Evolutionary conservation across 2,797 vertebrate species (phyloP), one percentile per base, ranked within the genome.

Genomic region (Pterois miles): DNA sequence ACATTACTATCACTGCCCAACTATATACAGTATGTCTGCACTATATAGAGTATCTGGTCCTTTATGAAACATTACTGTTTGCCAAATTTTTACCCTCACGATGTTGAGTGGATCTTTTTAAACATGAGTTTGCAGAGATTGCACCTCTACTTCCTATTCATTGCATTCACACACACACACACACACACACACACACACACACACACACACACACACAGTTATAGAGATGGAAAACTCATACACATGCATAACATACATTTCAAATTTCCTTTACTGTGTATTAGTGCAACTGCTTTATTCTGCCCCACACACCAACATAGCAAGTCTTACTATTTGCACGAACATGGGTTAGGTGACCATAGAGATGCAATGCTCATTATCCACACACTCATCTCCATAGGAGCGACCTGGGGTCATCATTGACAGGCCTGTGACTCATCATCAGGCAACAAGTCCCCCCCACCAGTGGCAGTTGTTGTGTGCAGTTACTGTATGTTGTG

Each of bases 341-440:
- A 58, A 74, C 36, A 34, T n/a, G 14, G 12, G 57, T 80, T 53
- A 63, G 46, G 50, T 73, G 23, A 57, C 63, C 22, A 36, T 53
- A 65, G 68, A 69, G 78, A 76, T 50, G 33, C 31, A 46, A 52
- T 58, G 46, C 82, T 87, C 52, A 75, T 85, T 76, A 80, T 82
- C 56, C 33, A 31, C 43, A 48, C 29, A 9, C 29, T 77, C 12
- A 53, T 74, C 56, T 65, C 69, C 14, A 38, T 6, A n/a, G 59
- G 23, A 70, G 27, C 16, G 29, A 77, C 81, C 54, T 1, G 0
- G 23, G 76, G 64, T 82, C 71, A 62, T 14, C 23, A 8, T 0
- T 62, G 68, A 60, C 68, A 40, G 33, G 18, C 58, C 38, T 25
- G 33, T 69, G 77, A 84, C 27, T 84, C 65, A 81, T 56, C 34